Conservation (phyloP, 2,797 vertebrate genomes). For the Cryptoblepharus egeriae region DNA sequence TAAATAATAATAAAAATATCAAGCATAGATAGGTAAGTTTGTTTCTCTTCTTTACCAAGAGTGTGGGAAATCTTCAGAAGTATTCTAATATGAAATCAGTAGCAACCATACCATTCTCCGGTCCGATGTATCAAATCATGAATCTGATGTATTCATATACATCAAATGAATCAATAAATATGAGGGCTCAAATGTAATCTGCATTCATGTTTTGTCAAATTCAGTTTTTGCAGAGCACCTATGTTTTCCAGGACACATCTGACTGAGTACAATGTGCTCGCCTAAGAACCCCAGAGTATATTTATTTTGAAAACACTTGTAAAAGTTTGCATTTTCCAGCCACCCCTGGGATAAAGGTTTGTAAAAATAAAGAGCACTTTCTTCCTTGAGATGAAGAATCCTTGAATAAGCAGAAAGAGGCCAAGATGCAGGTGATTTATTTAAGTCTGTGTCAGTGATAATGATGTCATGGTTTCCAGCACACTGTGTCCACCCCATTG, state of each 20-base stretch:
- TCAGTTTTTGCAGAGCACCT: slow-evolving; percentile 70
- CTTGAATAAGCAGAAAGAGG: slow-evolving; percentile 82
- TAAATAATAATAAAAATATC: too few species aligned
- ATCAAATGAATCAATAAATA: slow-evolving; percentile 51
- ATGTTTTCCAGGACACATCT: slow-evolving; percentile 69
- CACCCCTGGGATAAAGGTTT: slow-evolving; percentile 82
- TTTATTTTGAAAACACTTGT: slow-evolving; percentile 97
- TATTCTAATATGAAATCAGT: not conserved
- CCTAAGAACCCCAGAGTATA: slow-evolving; percentile 80
- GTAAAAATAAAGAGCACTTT: slow-evolving; percentile 84
- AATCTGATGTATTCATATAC: not conserved
- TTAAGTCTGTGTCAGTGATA: slow-evolving; percentile 91
- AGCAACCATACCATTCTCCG: slow-evolving; percentile 24
- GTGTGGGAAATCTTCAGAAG: slow-evolving; percentile 18
- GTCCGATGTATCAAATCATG: slow-evolving; percentile 42
- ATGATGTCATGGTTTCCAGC: slow-evolving; percentile 97
- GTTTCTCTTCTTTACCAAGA: not conserved
- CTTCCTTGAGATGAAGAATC: slow-evolving; percentile 83
- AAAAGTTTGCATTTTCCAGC: slow-evolving; percentile 87
- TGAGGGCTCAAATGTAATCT: slow-evolving; percentile 45
- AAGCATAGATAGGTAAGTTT: slow-evolving; percentile 7
- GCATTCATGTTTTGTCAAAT: slow-evolving; percentile 51
- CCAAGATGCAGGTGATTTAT: slow-evolving; percentile 93
- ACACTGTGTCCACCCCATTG: slow-evolving; percentile 90
- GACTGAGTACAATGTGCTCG: slow-evolving; percentile 70